Base-by-base conservation (phyloP, 2,888 invertebrate genomes). In the Trypoxylon attenuatum region DNA sequence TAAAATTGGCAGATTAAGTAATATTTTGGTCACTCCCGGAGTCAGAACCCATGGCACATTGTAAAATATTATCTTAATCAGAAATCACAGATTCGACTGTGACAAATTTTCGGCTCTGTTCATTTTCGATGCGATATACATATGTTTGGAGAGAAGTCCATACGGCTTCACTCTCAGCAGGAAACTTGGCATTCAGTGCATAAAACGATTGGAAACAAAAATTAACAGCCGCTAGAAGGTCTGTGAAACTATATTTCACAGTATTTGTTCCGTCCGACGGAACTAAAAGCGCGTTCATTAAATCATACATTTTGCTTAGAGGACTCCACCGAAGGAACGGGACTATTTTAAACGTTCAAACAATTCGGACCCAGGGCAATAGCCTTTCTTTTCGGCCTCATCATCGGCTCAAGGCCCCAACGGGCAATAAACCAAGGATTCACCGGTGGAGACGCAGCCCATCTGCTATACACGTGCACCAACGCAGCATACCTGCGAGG, bases 191-290 rank as follows among this genome's bases (percentile, higher is more conserved):
- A 29, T 21, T 5, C 8, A 49, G 13, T 5, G 33, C 49, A 3
- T 49, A 29, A n/a, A 29, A 49, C 6, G 33, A 18, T 8, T 49
- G 27, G 19, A 49, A 49, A n/a, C 3, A 39, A 4, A 50, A 21
- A 16, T 50, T 23, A 23, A 50, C 23, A 22, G 50, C 39, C n/a
- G 38, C 10, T 18, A 50, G n/a, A 16, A 38, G 50, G 4, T 29
- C 29, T 29, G 29, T 8, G 29, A 29, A 29, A 13, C n/a, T n/a
- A 29, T 29, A 29, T 8, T 29, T 29, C 3, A 29, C 2, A 29
- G 10, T 29, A 29, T 29, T 1, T n/a, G n/a, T n/a, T n/a, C n/a
- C n/a, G n/a, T n/a, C n/a, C n/a, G n/a, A n/a, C n/a, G n/a, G n/a
- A n/a, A n/a, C n/a, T n/a, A n/a, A n/a, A n/a, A n/a, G n/a, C n/a